Percentiles rank a stretch among this genome's conserved stretches.
phyloP scores from a whole-genome alignment of 2,113 vertebrate species.

The Setophaga kirtlandii region DNA sequence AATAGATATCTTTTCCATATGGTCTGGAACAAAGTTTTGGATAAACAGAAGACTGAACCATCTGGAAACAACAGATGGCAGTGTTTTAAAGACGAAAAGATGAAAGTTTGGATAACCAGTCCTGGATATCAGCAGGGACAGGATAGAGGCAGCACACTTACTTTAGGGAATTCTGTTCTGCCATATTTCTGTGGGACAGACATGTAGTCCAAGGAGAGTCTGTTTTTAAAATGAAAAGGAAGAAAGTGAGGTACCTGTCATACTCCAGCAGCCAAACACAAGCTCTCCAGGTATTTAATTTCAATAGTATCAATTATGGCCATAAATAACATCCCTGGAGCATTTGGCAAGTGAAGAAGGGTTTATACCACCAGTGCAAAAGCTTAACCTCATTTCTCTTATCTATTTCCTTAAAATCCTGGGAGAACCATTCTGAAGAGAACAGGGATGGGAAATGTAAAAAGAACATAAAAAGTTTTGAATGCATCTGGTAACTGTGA shows the following conservation, averaged over 20 bases:
- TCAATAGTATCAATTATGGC: not conserved
- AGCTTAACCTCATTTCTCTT: not conserved
- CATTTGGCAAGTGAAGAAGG: not conserved
- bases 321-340: not conserved
- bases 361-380: not conserved
- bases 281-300: not conserved
- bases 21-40: conserved; percentile 39
- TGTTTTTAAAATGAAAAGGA: not conserved
- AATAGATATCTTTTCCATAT: conserved; percentile 63
- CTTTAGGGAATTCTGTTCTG: not conserved
- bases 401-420: not conserved
- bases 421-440: not conserved
- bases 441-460: not conserved
- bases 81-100: conserved; percentile 59
- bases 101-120: conserved; percentile 30
- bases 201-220: not conserved
- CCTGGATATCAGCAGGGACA: not conserved
- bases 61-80: conserved; percentile 69
- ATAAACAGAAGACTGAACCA: conserved; percentile 45
- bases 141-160: not conserved
- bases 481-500: not conserved
- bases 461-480: not conserved
- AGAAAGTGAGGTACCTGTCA: not conserved
- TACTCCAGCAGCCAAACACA: not conserved
- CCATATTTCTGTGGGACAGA: not conserved